Evolutionary conservation across 2,113 vertebrate genomes (phyloP), one percentile per base, ranked within the genome.

Genomic region (Gadus chalcogrammus): DNA sequence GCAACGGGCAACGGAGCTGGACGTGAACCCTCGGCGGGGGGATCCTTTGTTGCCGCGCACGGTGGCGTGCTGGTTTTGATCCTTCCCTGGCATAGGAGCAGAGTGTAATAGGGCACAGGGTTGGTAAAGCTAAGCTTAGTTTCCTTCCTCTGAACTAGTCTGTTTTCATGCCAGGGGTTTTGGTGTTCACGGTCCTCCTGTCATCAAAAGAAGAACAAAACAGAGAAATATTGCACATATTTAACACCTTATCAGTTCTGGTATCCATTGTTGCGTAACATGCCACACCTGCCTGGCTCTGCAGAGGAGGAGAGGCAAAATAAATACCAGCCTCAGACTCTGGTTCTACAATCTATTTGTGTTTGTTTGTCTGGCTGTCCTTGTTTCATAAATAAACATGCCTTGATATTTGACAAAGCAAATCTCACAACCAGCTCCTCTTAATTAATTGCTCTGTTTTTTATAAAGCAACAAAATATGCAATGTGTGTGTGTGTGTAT

Each of bases 1-100:
- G 78, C 80, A 81, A 80, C 81, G 48, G 42, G 68, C 42, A 58
- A 15, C 60, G 73, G 74, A 79, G 72, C 79, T 83, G 72, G 56
- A 76, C 68, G 53, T 84, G 81, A 86, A 79, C 81, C 76, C 56
- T 69, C 61, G 13, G 12, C 64, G 70, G 60, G 22, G 56, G 27
- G 76, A 48, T 38, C 61, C 48, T 68, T 65, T 67, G 64, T 76
- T 60, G 70, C 60, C 31, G 58, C 72, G 60, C 68, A 68, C 74
- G 72, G 68, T 67, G 68, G 52, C 67, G 35, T 62, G 63, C 72
- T 67, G 66, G 77, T 61, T 70, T 67, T 15, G 70, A 67, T 75
- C 53, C 65, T 53, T 55, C 73, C 74, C 68, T 71, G 59, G 52
- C 67, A 69, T 75, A 55, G 31, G 75, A 70, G 70, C 70, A n/a